A percentile compares a stretch with the other conserved stretches of the same genome.
phyloP scores from a whole-genome alignment of 1,140 invertebrate genomes.

The Uloborus diversus region DNA sequence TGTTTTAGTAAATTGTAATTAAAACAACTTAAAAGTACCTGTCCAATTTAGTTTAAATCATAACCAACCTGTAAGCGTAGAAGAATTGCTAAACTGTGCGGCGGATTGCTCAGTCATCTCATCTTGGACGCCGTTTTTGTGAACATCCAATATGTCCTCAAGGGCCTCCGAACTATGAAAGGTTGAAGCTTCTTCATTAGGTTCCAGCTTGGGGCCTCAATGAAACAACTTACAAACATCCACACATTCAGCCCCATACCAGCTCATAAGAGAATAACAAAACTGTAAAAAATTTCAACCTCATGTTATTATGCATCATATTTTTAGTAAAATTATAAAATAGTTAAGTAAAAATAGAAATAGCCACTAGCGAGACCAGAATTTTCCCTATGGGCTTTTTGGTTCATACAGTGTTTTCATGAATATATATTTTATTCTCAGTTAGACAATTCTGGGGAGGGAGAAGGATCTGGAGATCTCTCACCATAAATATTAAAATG shows the following conservation, averaged over 20 bases:
- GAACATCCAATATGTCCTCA: conserved; percentile 21
- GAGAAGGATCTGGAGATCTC: no score
- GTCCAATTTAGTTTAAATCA: neutral
- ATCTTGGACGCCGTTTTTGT: conserved; percentile 46
- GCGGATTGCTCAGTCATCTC: conserved; percentile 48
- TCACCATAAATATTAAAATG: no score
- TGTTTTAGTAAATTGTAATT: neutral
- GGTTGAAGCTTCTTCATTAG: conserved; percentile 51
- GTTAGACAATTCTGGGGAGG: no score
- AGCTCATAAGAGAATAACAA: neutral
- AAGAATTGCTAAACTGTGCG: conserved; percentile 48
- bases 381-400: no score
- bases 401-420: no score
- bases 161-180: conserved; percentile 29
- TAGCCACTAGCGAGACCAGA: no score
- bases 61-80: conserved; percentile 40
- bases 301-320: neutral
- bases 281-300: neutral
- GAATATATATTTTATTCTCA: no score
- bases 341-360: neutral
- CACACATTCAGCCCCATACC: conserved; percentile 8
- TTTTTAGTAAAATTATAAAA: no score
- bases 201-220: conserved; percentile 54
- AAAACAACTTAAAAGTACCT: neutral
- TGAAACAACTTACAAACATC: conserved; percentile 13